These are phyloP conservation scores for Propithecus perrieri DNA, from an alignment of 2,797 vertebrate genomes.

Conservation along the genomic window DNA sequence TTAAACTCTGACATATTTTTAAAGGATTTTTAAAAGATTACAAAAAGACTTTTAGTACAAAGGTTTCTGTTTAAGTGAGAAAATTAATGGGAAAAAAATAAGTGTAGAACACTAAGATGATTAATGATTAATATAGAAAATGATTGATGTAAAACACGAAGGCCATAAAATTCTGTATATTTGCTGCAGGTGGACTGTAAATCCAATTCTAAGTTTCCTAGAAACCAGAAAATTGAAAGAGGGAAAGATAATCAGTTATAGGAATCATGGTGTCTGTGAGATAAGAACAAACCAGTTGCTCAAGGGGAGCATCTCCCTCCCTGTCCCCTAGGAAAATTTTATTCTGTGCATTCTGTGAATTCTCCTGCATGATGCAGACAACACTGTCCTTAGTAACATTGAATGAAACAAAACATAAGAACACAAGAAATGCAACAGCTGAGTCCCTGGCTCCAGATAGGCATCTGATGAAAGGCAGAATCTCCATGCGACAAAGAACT, in stretches of 20 bases:
- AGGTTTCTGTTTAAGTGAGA: constrained; percentile 8
- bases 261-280: not conserved
- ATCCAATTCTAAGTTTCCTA: not conserved
- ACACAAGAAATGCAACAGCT: not conserved
- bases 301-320: not conserved
- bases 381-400: not conserved
- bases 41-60: not conserved
- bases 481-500: not conserved
- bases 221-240: not conserved
- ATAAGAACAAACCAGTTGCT: not conserved
- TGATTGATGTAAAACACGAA: not conserved
- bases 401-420: not conserved
- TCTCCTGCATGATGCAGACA: not conserved
- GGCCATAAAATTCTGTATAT: not conserved
- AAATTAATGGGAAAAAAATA: not conserved
- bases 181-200: not conserved
- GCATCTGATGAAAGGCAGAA: not conserved
- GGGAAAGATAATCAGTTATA: not conserved
- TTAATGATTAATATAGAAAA: not conserved
- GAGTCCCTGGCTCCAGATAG: not conserved
- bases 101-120: not conserved
- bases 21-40: constrained; percentile 15
- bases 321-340: not conserved
- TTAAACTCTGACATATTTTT: not conserved
- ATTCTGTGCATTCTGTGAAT: not conserved